These are phyloP conservation scores for Enteromius mattozi DNA, from an alignment of 2,797 vertebrate genomes.

Conservation along the genomic window DNA sequence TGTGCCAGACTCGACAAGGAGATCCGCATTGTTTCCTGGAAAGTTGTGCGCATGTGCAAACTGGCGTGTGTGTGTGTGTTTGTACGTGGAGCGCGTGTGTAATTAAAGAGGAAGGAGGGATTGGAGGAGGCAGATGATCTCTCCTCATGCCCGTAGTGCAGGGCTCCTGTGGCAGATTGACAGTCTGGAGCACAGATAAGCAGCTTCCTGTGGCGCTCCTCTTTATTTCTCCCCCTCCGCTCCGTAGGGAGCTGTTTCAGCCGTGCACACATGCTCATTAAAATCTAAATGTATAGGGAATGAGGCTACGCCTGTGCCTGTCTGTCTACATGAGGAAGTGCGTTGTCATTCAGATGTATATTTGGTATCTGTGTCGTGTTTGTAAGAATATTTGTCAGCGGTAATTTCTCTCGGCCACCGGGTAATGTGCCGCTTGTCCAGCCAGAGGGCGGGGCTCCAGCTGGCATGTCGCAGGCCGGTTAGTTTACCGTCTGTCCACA, in stretches of 20 bases:
- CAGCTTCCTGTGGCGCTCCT: conserved; percentile 38
- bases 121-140: conserved; percentile 59
- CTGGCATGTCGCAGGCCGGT: conserved; percentile 45
- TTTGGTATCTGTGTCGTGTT: conserved; percentile 27
- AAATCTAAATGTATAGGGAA: conserved; percentile 45
- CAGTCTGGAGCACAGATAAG: conserved; percentile 56
- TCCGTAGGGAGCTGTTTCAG: conserved; percentile 37
- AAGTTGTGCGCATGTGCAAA: not conserved
- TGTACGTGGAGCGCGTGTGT: conserved; percentile 44
- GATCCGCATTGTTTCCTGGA: conserved; percentile 21
- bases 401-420: conserved; percentile 23
- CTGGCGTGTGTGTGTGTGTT: not conserved
- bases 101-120: conserved; percentile 55
- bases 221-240: conserved; percentile 35
- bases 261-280: conserved; percentile 48
- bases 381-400: conserved; percentile 27
- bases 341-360: conserved; percentile 24
- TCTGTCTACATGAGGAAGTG: conserved; percentile 32
- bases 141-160: conserved; percentile 55
- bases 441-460: conserved; percentile 43
- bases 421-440: not conserved
- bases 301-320: conserved; percentile 11
- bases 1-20: not conserved
- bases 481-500: conserved; percentile 32
- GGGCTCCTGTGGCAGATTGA: conserved; percentile 52